Base-by-base conservation (phyloP, 2,113 vertebrate genomes). In the Triplophysa siluroides region DNA sequence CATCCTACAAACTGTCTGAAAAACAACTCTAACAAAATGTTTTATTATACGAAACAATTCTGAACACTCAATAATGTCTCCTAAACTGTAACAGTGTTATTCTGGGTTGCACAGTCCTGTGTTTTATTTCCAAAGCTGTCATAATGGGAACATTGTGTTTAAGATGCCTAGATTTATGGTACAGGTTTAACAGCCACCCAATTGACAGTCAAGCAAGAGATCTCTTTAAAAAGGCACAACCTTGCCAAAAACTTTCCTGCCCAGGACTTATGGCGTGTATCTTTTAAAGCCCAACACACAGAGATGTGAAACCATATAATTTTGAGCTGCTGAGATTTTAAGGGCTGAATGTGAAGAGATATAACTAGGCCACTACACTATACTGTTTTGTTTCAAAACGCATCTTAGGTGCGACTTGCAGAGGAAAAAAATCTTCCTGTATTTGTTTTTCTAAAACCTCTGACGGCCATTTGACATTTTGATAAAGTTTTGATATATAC, bases 131-230 rank as follows among this genome's bases (percentile, higher is more conserved):
- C 33, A 33, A 80, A 83, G 87, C 88, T 85, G 79, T 83, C 83
- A 83, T 24, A 50, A n/a, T 52, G 65, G 68, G 47, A 71, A 63
- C 58, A 52, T 69, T 0, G 14, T 85, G 76, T 81, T 81, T 50
- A 83, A 76, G 76, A 85, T 80, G 89, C 80, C 83, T 89, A 90
- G 89, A 90, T 89, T 86, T 86, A 87, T 89, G 83, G 85, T 85
- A 87, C 82, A 41, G 78, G 52, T 67, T 77, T 78, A 61, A 80
- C 81, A 83, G 81, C 74, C 84, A 78, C 85, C 78, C 82, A 78
- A 86, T 84, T 81, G 83, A 81, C 69, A 81, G 70, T 62, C 41
- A 78, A 62, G 45, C 43, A 4, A 72, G 54, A 81, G 73, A 78
- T 47, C 63, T 58, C 33, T 81, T 81, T 84, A 50, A 84, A 84